These are phyloP conservation scores for Sarcophaga subvicina DNA, from an alignment of 2,888 invertebrate genomes.

Conservation along the genomic window DNA sequence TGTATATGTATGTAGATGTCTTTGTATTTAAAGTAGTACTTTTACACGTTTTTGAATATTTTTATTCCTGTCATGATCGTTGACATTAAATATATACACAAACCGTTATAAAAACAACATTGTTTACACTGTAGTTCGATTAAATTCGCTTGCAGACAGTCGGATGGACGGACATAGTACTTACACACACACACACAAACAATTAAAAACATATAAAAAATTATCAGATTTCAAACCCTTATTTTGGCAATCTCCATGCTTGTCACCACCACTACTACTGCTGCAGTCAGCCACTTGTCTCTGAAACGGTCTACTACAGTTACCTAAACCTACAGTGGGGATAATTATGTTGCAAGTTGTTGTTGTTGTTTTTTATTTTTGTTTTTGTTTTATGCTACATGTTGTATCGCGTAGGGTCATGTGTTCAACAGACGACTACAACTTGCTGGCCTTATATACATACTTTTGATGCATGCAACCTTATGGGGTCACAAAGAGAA, in stretches of 20 bases:
- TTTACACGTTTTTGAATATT: not conserved
- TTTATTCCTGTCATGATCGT: not conserved
- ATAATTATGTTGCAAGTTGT: conserved; percentile 7
- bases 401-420: conserved; percentile 55
- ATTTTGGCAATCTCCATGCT: conserved; percentile 20
- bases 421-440: conserved; percentile 58
- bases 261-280: not conserved
- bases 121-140: not conserved
- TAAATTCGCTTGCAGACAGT: not conserved
- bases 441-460: conserved; percentile 6
- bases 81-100: not conserved
- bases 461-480: conserved; percentile 48
- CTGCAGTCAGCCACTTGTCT: conserved; percentile 9
- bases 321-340: not conserved
- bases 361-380: not conserved
- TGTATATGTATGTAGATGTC: not conserved
- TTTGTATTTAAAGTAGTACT: not conserved
- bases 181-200: not conserved
- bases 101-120: not conserved
- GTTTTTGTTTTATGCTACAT: conserved; percentile 14
- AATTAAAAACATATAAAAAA: conserved; percentile 23
- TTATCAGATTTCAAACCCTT: conserved; percentile 58
- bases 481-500: conserved; percentile 53
- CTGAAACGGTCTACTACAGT: conserved; percentile 7
- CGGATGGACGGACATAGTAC: not conserved